Percentiles rank a stretch among this genome's conserved stretches.
Conservation (phyloP, 2,113 vertebrate genomes). For the Callorhinus ursinus region DNA sequence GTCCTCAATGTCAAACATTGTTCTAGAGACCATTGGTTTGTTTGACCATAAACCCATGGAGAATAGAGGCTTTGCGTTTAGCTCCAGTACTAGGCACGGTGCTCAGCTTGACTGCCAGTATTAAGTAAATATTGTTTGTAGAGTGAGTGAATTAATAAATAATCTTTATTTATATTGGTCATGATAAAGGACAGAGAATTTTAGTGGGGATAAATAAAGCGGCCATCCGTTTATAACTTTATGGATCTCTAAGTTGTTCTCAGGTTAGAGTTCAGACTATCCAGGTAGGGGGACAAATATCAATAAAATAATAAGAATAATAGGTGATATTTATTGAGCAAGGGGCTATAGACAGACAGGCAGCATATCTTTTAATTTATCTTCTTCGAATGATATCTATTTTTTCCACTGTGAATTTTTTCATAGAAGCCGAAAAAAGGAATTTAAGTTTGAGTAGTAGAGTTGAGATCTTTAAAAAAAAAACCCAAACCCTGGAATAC, state of each 20-base stretch:
- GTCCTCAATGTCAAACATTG: background rate
- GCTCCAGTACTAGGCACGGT: background rate
- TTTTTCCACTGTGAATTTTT: background rate
- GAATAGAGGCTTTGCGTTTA: background rate
- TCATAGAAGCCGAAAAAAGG: background rate
- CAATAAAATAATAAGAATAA: background rate
- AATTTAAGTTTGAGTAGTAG: background rate
- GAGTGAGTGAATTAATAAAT: background rate
- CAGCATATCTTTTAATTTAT: background rate
- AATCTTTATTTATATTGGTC: background rate
- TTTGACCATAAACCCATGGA: background rate
- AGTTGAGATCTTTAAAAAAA: background rate
- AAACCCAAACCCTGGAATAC: background rate
- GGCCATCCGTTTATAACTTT: background rate
- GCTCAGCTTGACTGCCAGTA: background rate
- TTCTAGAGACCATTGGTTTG: background rate
- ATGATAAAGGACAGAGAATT: background rate
- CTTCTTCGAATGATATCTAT: background rate
- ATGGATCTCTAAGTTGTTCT: background rate
- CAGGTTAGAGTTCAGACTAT: background rate
- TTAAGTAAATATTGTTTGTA: background rate
- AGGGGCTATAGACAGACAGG: background rate
- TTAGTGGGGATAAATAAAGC: background rate
- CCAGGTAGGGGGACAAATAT: background rate
- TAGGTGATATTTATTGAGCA: background rate